A percentile compares a stretch with the other conserved stretches of the same genome.
Evolutionary conservation across 2,888 invertebrate genomes (phyloP).

Genomic region (Meganola albula): DNA sequence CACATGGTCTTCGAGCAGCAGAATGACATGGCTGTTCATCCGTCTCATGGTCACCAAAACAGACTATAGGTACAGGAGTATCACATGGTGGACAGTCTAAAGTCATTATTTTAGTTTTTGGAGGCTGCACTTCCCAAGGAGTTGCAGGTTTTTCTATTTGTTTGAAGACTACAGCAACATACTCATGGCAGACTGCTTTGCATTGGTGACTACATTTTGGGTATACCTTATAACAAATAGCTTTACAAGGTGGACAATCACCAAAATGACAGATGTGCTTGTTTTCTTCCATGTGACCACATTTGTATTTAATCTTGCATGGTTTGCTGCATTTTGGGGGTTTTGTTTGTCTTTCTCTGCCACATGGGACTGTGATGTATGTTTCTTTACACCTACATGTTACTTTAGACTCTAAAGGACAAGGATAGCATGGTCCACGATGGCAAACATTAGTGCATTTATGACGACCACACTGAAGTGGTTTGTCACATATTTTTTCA

Average conservation of each 20-base stretch:
- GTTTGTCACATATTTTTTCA: conserved; percentile 89
- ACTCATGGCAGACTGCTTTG: conserved; percentile 84
- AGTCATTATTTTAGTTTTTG: conserved; percentile 66
- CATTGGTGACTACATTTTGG: conserved; percentile 83
- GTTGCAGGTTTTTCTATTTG: conserved; percentile 79
- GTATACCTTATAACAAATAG: conserved; percentile 81
- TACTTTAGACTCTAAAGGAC: conserved; percentile 82
- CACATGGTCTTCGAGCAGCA: conserved; percentile 86
- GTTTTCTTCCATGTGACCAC: conserved; percentile 87
- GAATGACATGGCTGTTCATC: conserved; percentile 82
- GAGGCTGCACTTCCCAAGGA: conserved; percentile 80
- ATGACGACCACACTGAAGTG: conserved; percentile 90
- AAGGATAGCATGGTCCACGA: conserved; percentile 90
- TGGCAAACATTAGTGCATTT: conserved; percentile 90
- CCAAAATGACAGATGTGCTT: conserved; percentile 90
- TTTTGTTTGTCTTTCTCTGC: conserved; percentile 84
- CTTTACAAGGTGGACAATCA: conserved; percentile 88
- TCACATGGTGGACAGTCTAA: conserved; percentile 85
- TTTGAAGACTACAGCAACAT: conserved; percentile 80
- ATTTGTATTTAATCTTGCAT: conserved; percentile 88
- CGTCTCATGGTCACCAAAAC: conserved; percentile 85
- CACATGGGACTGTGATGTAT: conserved; percentile 89
- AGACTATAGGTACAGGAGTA: conserved; percentile 82
- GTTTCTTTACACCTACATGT: conserved; percentile 90
- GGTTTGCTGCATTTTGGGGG: conserved; percentile 86